These are phyloP conservation scores for Kryptopterus vitreolus DNA, from an alignment of 2,797 vertebrate genomes.

Conservation along the genomic window DNA sequence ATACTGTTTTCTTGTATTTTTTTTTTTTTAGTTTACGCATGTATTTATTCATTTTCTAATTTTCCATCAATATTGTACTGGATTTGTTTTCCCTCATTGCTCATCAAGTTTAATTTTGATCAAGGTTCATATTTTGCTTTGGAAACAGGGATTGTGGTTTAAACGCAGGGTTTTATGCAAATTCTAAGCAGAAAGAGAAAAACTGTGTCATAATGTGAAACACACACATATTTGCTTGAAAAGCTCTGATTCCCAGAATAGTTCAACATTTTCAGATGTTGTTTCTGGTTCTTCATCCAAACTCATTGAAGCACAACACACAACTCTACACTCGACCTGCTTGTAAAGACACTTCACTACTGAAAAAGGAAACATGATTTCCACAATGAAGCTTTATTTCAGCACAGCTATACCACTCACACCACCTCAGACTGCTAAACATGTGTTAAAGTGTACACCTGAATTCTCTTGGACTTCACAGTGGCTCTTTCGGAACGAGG, in stretches of 20 bases:
- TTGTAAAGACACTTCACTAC: not conserved
- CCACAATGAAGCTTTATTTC: not conserved
- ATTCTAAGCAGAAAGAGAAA: no score
- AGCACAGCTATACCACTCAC: not conserved
- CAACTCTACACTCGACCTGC: not conserved
- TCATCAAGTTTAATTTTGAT: no score
- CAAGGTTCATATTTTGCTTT: no score
- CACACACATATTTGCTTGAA: not conserved
- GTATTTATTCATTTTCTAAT: no score
- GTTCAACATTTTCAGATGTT: not conserved
- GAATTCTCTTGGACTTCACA: constrained; percentile 2
- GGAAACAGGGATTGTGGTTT: no score
- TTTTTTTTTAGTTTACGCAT: no score
- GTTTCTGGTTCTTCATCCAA: not conserved
- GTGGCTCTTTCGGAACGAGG: not conserved
- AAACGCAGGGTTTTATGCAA: no score
- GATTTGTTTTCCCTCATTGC: no score
- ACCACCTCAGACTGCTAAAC: not conserved
- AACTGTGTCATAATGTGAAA: no score
- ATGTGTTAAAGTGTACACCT: not conserved
- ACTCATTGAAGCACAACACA: constrained; percentile 4
- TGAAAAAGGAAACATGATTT: not conserved
- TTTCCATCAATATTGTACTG: no score
- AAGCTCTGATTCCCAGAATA: not conserved
- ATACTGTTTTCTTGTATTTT: no score